Base-by-base conservation (phyloP, 2,888 invertebrate species). In the Microctonus brassicae region DNA sequence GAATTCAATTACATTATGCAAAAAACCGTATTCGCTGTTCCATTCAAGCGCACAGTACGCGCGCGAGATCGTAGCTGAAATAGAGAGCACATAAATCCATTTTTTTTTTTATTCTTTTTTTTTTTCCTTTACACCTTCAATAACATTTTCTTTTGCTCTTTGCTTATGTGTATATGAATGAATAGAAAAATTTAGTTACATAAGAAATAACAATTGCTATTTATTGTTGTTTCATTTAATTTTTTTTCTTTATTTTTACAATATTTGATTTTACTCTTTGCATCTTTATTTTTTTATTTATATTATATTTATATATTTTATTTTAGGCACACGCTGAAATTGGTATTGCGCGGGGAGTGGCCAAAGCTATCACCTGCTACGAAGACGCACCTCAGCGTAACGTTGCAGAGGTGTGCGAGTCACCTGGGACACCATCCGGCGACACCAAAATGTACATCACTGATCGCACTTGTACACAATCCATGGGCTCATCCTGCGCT, bases 341-440 rank as follows among this genome's bases (percentile, higher is more conserved):
- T 91, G 79, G 88, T 90, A 81, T 88, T 89, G 78, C 88, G 90
- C 73, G 91, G 90, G 69, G 88, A 89, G 81, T 92, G 91, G 91
- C 91, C 90, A 82, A 89, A 88, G 80, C 84, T 88, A 77, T 81
- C 84, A 76, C 84, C 85, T 76, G 88, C 84, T 74, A 85, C 87
- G 73, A 88, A 87, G 80, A 89, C 88, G 75, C 88, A 88, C 80
- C 84, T 89, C 79, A 84, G 82, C 77, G 87, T 87, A 34, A 88
- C 88, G 52, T 80, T 89, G 75, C 87, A 88, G 82, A 84, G 87
- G 81, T 88, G 88, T 86, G 89, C 83, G 75, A 83, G 73, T 84
- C 88, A 83, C 83, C 88, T 86, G 80, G 83, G 70, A 80, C 84
- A 83, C 58, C 87, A 89, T 69, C 86, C 90, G 74, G 84, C 86